Conservation (phyloP, 2,888 invertebrate species). For the Ornithoptera alexandrae region DNA sequence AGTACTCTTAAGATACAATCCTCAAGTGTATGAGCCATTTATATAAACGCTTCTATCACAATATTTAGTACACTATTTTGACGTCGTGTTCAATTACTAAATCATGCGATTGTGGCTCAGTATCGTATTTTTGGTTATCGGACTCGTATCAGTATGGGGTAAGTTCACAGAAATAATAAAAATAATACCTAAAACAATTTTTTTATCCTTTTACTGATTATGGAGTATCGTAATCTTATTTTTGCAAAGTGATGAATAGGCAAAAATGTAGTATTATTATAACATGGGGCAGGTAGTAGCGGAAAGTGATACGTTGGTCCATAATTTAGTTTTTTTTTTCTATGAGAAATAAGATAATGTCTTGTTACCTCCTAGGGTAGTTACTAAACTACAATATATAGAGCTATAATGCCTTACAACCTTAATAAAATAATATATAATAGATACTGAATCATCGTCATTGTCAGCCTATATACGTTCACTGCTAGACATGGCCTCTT, state of each 20-base stretch:
- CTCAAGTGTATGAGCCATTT: slow-evolving; percentile 17
- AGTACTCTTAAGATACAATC: slow-evolving; percentile 12
- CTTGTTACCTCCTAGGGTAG: too few relatives aligned
- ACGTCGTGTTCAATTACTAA: background rate
- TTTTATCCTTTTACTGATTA: background rate
- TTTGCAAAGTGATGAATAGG: background rate
- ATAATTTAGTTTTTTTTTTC: too few relatives aligned
- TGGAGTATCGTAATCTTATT: background rate
- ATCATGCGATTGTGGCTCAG: slow-evolving; percentile 12
- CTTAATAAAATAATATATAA: too few relatives aligned
- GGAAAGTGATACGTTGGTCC: too few relatives aligned
- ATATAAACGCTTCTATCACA: slow-evolving; percentile 19
- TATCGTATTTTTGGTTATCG: background rate
- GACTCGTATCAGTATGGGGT: slow-evolving; percentile 16
- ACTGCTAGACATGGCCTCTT: too few relatives aligned
- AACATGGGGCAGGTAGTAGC: too few relatives aligned
- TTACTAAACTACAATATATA: too few relatives aligned
- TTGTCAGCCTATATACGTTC: too few relatives aligned
- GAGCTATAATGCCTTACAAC: too few relatives aligned
- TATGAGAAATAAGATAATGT: too few relatives aligned
- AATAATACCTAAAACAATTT: background rate
- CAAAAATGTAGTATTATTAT: too few relatives aligned
- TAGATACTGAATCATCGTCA: too few relatives aligned
- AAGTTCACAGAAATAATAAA: background rate
- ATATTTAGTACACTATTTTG: background rate